Evolutionary conservation across 35 echinoderm and acorn worm species (phyloP).

Genomic region (Hemicentrotus pulcherrimus): DNA sequence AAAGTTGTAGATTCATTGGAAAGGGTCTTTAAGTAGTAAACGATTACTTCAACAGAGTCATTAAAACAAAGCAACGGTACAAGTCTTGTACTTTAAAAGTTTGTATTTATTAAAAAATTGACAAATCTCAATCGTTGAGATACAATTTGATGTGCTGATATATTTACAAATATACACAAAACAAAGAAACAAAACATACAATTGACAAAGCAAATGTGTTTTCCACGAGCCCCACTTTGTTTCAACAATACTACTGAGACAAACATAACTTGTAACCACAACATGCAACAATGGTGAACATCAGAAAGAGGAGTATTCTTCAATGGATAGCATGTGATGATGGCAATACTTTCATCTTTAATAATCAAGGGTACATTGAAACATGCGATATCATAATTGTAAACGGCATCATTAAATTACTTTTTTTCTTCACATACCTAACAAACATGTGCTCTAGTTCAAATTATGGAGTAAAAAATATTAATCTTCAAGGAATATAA

Average conservation of each 20-base stretch:
- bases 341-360: no score
- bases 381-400: no score
- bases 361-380: no score
- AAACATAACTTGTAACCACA: background rate
- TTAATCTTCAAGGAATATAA: no score
- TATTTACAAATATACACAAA: conserved; percentile 9
- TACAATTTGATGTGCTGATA: background rate
- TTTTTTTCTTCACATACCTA: no score
- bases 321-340: no score
- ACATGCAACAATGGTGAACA: background rate
- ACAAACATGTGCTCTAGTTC: no score
- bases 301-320: no score
- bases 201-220: background rate
- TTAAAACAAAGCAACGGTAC: background rate
- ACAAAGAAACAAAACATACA: background rate
- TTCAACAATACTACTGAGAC: background rate
- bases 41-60: background rate
- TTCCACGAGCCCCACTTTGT: background rate
- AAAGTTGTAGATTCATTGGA: no score
- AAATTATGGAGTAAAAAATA: no score
- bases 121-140: background rate
- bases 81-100: background rate
- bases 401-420: no score
- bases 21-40: no score
- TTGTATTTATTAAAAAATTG: background rate